Evolutionary conservation across 2,797 vertebrate species (phyloP), one percentile per base, ranked within the genome.

Genomic region (Synaphobranchus kaupii): DNA sequence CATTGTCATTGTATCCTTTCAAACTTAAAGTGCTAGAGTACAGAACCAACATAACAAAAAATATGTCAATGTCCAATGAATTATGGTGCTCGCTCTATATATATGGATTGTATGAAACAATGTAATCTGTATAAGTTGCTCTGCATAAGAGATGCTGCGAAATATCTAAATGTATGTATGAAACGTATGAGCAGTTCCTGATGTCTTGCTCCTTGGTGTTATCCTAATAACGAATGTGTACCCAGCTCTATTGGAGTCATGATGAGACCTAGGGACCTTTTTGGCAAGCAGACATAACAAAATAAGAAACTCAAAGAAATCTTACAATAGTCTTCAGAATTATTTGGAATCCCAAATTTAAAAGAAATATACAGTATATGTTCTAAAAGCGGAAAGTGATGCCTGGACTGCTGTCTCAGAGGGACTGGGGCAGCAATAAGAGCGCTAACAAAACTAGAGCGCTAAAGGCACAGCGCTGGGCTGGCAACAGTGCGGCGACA

Each of bases 401-500:
- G 58, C 2, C 15, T 44, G 10, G n/a, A 28, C 9, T 48, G 2
- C 39, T 56, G n/a, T 28, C n/a, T 58, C 17, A n/a, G 80, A 48
- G 47, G n/a, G 66, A 73, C n/a, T 84, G 54, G 44, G 85, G 31
- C 56, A 52, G 34, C 25, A 10, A 34, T 58, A 56, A 10, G 83
- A 84, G 44, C 13, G 71, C 47, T 85, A 89, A 81, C 84, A 88
- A 89, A 89, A 88, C 66, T 0, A 8, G 78, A 34, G 47, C 9
- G 47, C 25, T n/a, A 84, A 85, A 85, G 82, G 68, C 88, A 71
- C 84, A 86, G 85, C 89, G 88, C 85, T 84, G 89, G 86, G 87
- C 87, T 89, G 88, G 89, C 88, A 87, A 89, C 76, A 4, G 56
- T 47, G 88, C 90, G 80, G 88, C 90, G 80, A 90, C 92, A 89